A percentile compares a stretch with the other conserved stretches of the same genome.
phyloP scores from a whole-genome alignment of 1,140 invertebrate species.

The Lordiphosa clarofinis region DNA sequence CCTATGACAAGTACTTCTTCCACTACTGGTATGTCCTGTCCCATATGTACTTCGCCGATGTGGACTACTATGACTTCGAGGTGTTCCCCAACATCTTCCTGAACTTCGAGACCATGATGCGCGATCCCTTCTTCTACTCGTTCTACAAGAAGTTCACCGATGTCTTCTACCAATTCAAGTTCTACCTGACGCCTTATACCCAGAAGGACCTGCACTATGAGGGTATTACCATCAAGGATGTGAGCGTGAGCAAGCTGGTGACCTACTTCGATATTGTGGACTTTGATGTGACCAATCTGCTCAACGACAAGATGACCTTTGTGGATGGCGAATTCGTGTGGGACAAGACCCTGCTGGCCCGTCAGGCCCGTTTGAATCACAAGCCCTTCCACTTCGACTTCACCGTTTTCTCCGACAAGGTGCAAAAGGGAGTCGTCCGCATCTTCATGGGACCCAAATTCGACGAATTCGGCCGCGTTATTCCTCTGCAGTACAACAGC shows the following conservation, averaged over 20 bases:
- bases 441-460: slow-evolving; percentile 83
- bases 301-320: slow-evolving; percentile 80
- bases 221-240: slow-evolving; percentile 83
- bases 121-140: slow-evolving; percentile 85
- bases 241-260: slow-evolving; percentile 83
- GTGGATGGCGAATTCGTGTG: slow-evolving; percentile 66
- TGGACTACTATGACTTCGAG: slow-evolving; percentile 47
- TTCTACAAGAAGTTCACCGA: slow-evolving; percentile 82
- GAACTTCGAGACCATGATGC: slow-evolving; percentile 82
- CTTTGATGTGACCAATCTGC: slow-evolving; percentile 84
- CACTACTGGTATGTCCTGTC: slow-evolving; percentile 81
- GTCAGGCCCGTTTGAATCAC: slow-evolving; percentile 83
- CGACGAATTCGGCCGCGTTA: slow-evolving; percentile 81
- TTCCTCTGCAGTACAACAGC: slow-evolving; percentile 82
- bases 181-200: slow-evolving; percentile 82
- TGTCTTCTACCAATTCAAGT: slow-evolving; percentile 81
- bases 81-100: slow-evolving; percentile 79
- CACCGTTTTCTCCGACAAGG: slow-evolving; percentile 80
- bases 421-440: slow-evolving; percentile 80
- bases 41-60: slow-evolving; percentile 80
- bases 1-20: slow-evolving; percentile 83
- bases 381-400: slow-evolving; percentile 83
- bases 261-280: slow-evolving; percentile 88
- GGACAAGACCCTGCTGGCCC: slow-evolving; percentile 67
- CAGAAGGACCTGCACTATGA: slow-evolving; percentile 83